Conservation (phyloP, 2,113 vertebrate species). For the Larimichthys polyactis region DNA sequence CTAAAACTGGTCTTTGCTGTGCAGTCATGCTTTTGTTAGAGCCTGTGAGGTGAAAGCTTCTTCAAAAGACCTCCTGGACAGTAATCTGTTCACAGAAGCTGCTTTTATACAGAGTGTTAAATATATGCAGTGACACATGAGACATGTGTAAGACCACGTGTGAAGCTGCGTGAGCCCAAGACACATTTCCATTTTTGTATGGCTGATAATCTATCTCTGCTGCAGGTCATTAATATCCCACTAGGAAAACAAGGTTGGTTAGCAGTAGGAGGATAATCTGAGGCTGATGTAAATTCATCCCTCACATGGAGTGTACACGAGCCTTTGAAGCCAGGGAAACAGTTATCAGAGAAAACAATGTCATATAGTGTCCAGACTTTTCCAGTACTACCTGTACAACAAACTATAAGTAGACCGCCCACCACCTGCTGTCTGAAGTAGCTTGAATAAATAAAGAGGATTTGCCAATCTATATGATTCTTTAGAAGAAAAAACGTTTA, state of each 20-base stretch:
- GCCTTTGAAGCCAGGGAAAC: background rate
- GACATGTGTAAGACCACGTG: background rate
- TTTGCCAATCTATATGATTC: too few relatives aligned
- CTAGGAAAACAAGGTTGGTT: background rate
- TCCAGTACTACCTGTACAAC: too few relatives aligned
- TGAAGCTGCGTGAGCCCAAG: background rate
- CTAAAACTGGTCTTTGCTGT: background rate
- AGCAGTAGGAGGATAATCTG: constrained; percentile 3
- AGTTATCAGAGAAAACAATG: background rate
- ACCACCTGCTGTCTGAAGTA: background rate
- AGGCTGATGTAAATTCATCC: constrained; percentile 1
- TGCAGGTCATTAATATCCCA: constrained; percentile 34
- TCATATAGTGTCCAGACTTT: too few relatives aligned
- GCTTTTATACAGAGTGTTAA: background rate
- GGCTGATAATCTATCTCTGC: background rate
- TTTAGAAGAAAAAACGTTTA: too few relatives aligned
- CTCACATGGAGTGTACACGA: constrained; percentile 9
- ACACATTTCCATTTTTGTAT: background rate
- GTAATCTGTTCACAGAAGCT: background rate
- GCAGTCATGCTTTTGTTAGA: background rate
- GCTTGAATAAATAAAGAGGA: background rate
- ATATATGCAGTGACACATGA: background rate
- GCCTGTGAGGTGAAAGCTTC: background rate
- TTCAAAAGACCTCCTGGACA: background rate
- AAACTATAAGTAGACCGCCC: too few relatives aligned